Base-by-base conservation (phyloP, 2,888 invertebrate species). In the Vanessa cardui region DNA sequence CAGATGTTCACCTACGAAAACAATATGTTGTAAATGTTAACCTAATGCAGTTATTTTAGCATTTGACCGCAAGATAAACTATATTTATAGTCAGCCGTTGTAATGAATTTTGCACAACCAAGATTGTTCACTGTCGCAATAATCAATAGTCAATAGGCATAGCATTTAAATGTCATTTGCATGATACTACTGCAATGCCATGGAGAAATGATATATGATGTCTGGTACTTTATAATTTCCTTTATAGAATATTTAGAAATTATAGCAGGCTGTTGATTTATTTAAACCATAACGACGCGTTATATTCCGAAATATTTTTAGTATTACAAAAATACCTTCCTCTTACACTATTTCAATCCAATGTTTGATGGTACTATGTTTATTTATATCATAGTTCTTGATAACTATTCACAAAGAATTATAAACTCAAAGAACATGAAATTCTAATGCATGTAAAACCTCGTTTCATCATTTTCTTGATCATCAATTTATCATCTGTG, bases 101-200 rank as follows among this genome's bases (percentile, higher is more conserved):
- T 64, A 64, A 61, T 64, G 64, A 62, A 62, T 65, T 62, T 62
- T 59, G 44, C 61, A 62, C 62, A 58, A 62, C 58, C 33, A 62
- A 54, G 61, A 54, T 46, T 52, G 50, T 62, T 62, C 65, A 62
- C 58, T 52, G 39, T 58, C 56, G 62, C 60, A 47, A 47, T 64
- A 64, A 64, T 64, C 62, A 69, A 69, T 69, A 62, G 61, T 69
- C 61, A 62, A 49, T 65, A 65, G 46, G 62, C 62, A 65, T 62
- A 62, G 64, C 62, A 64, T 69, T 64, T 69, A 61, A 49, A 69
- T 62, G 21, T 46, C 50, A 69, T 69, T 69, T 64, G 64, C 68
- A 68, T 68, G 47, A 60, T 64, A 60, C 46, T 39, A 54, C 66
- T 33, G 66, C 62, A 49, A 39, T 58, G 61, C 18, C 62, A 61